Percentiles rank a stretch among this genome's conserved stretches.
These are phyloP conservation scores for Eumaeus atala DNA, from an alignment of 1,140 invertebrate genomes.

Conservation along the genomic window DNA sequence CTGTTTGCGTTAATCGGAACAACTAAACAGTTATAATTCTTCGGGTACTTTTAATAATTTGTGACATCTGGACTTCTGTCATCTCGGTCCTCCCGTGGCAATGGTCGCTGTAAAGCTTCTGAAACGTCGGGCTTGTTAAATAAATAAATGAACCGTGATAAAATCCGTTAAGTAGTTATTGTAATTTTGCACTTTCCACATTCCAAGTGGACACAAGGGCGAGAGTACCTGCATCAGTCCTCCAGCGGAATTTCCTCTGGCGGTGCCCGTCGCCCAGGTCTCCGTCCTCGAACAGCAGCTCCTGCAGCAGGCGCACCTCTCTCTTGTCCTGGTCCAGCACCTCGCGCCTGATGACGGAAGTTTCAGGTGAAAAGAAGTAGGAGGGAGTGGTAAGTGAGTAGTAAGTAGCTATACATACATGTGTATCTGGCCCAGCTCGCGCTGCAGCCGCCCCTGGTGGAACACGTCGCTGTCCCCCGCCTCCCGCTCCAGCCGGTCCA, in stretches of 20 bases:
- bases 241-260: conserved; percentile 87
- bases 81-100: no score
- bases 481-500: conserved; percentile 84
- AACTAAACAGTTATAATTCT: no score
- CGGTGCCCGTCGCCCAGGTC: conserved; percentile 85
- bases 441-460: conserved; percentile 78
- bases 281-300: conserved; percentile 89
- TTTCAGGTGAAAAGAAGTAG: no score
- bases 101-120: no score
- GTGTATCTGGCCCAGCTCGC: conserved; percentile 82
- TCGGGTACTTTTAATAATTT: no score
- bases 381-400: neutral
- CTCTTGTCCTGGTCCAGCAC: conserved; percentile 88
- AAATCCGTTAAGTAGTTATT: neutral
- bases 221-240: conserved; percentile 80
- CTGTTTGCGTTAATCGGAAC: no score
- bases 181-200: no score
- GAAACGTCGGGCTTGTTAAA: no score
- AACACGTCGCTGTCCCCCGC: conserved; percentile 85
- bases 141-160: no score
- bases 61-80: no score
- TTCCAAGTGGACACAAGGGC: no score
- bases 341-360: conserved; percentile 82
- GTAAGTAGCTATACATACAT: conserved; percentile 67
- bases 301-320: conserved; percentile 85